Evolutionary conservation across 2,888 invertebrate species (phyloP), one percentile per base, ranked within the genome.

Genomic region (Meta bourneti): DNA sequence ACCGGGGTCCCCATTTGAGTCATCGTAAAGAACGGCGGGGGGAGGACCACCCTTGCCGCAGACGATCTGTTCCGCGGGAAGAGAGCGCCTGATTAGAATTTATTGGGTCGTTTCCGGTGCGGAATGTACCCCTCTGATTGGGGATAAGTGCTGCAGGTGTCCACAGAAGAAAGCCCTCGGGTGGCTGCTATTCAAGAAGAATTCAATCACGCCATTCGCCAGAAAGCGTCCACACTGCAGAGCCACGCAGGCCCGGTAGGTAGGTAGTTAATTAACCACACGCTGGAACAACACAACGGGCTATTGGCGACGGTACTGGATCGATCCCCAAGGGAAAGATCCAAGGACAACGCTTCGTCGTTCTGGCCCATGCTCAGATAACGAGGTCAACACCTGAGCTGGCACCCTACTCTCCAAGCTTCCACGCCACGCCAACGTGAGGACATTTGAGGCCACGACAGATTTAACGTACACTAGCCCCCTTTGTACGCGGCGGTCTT

Each of bases 31-130:
- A 61, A 61, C 61, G 61, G 61, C 61, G 61, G 61, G 61, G 61
- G 61, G 11, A 61, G 9, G 61, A 61, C 61, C 61, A 61, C 61
- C 61, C 61, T 9, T 61, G 16, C 61, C 5, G 11, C 61, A 61
- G 61, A 61, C 61, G 61, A 61, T 61, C 61, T 16, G 61, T 34
- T 34, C 34, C 72, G 16, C 5, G 54, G 75, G 61, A 74, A 84
- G 48, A 84, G 34, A 74, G 48, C 75, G 49, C 20, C 69, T 77
- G 85, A 86, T 86, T 77, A 78, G 77, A 70, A 86, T 86, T 86
- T 86, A 86, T 86, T 69, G 85, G 77, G 49, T 49, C 70, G 52
- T 78, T 86, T 86, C 85, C 85, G 69, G 85, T 61, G 52, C 48
- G 9, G 49, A 78, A 78, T 78, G 70, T 69, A 52, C 77, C 52